Evolutionary conservation across 2,113 vertebrate genomes (phyloP), one percentile per base, ranked within the genome.

Genomic region (Leptodactylus fuscus): DNA sequence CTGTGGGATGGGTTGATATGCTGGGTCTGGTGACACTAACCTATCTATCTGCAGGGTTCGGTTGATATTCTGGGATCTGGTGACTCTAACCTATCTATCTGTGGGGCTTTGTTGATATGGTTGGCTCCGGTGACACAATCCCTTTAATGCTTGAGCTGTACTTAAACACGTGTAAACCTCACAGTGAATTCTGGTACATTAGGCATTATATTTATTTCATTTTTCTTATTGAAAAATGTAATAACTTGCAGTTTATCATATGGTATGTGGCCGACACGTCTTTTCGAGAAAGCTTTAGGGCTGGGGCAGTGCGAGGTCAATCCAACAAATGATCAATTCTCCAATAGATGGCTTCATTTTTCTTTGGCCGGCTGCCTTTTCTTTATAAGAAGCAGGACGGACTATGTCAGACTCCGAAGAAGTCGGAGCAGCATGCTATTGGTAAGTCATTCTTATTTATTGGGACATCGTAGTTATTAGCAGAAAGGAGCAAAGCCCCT

Each of bases 391-490:
- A 58, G 76, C 49, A 58, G 51, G 49, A 58, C 20, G 29, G 51
- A 34, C 24, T 79, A 55, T 36, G 51, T 78, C 75, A 55, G 20
- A 55, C 74, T 53, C 4, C 34, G 18, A n/a, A 77, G 76, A 55
- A 44, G 55, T 60, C 22, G 22, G 24, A 18, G 34, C 53, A 29
- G 34, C 16, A 38, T 38, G 53, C 15, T 11, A 62, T 79, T 79
- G 44, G 77, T 62, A 44, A 55, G 69, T 41, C 74, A 79, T 55
- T 79, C 62, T 27, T 70, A 85, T 85, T 79, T 58, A 79, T 53
- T 70, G 48, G 78, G 83, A 41, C 83, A 79, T 29, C 29, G 9
- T 51, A 55, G 77, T 85, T 85, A 85, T 70, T 85, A 70, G 46
- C 8, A n/a, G 48, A 29, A 58, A 55, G 16, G 58, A 36, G 22